Evolutionary conservation across 2,797 vertebrate genomes (phyloP), one percentile per base, ranked within the genome.

Genomic region (Xenopus petersii): DNA sequence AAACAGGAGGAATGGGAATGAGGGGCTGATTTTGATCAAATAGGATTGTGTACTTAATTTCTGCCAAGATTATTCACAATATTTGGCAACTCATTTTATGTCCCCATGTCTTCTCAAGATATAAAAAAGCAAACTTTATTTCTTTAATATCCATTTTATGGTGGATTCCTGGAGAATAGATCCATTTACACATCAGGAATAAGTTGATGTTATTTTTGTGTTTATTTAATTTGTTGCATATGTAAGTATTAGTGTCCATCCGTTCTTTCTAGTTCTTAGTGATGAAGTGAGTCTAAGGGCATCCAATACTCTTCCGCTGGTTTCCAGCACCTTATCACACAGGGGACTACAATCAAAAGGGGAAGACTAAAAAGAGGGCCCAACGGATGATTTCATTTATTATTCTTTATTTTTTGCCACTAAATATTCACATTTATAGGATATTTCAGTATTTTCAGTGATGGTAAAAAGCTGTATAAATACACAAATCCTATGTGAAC

Each of bases 21-120:
- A 63, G 54, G 30, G 71, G 58, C 46, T 61, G 63, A 66, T 76
- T 61, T 42, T 66, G 30, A 26, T 5, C 16, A 69, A 30, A 59
- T 42, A 69, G 15, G 30, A 48, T 64, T 63, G 48, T 63, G 42
- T 63, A 56, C 54, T 63, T 68, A n/a, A 55, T 13, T 73, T 17
- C 54, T 55, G 16, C 30, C 49, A 64, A 64, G 62, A 73, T 36
- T 58, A 56, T 55, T 64, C 55, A 21, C 15, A 51, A 17, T 51
- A 30, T 67, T 65, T 65, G 42, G 46, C 64, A 65, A 46, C 21
- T 65, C 17, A 48, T 48, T 48, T 49, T 17, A 47, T 48, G 16
- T 64, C 36, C 30, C 33, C 4, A 15, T 64, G 6, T 42, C 16
- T 56, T 56, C 16, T 13, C 30, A 64, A 36, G 36, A n/a, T 8